These are phyloP conservation scores for Dryococelus australis DNA, from an alignment of 2,888 invertebrate species.

Conservation along the genomic window DNA sequence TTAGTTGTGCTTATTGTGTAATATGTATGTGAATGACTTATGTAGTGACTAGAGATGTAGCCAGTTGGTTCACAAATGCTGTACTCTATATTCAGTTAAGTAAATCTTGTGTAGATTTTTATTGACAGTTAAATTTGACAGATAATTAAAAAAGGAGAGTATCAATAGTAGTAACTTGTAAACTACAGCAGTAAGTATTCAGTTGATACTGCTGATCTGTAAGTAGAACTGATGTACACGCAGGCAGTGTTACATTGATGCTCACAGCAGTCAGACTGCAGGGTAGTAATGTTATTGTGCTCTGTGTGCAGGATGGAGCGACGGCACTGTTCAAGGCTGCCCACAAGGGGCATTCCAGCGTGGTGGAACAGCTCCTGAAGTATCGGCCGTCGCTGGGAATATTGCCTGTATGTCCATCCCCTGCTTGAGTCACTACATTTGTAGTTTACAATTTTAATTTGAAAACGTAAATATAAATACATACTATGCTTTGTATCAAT, in stretches of 20 bases:
- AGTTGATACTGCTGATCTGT: background rate
- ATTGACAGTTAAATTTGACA: no score
- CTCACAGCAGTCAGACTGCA: background rate
- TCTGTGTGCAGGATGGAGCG: conserved; percentile 79
- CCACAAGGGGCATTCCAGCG: conserved; percentile 91
- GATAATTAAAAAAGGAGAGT: no score
- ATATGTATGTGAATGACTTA: no score
- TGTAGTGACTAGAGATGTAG: no score
- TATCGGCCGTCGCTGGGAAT: conserved; percentile 82
- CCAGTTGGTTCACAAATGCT: no score
- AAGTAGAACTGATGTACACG: no score
- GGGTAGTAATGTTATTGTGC: background rate
- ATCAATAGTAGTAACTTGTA: background rate
- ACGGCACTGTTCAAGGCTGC: conserved; percentile 94
- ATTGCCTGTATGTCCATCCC: conserved; percentile 71
- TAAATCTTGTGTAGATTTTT: no score
- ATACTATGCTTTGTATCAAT: no score
- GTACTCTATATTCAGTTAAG: no score
- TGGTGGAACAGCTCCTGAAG: conserved; percentile 83
- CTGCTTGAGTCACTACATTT: conserved; percentile 6
- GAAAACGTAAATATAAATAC: no score
- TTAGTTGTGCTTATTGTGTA: no score
- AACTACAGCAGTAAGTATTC: background rate
- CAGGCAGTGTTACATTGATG: background rate
- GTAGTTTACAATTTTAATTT: no score